Evolutionary conservation across 2,113 vertebrate genomes (phyloP), one percentile per base, ranked within the genome.

Genomic region (Casuarius casuarius): DNA sequence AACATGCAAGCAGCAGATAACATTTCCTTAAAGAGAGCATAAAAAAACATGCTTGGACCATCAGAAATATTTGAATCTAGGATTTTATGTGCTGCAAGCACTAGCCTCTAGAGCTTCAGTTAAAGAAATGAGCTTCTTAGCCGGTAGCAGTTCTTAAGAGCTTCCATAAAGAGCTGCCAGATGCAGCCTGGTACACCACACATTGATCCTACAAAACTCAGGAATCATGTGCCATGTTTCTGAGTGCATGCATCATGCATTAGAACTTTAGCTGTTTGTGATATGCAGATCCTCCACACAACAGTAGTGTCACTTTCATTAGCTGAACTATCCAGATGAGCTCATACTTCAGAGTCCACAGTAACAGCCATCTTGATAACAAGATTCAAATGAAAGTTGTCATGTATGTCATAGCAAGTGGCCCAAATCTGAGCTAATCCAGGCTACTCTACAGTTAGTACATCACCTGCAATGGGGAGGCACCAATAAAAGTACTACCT

Each of bases 51-150:
- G 26, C 2, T 51, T 21, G 21, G 59, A 38, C 46, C 65, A 54
- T 0, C 0, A 70, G 22, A 86, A 84, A 29, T 22, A 83, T 74
- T 8, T 49, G 18, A 91, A 74, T 2, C 12, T n/a, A 5, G 17
- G 16, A 25, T 35, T 86, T 83, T 58, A 83, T 65, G 42, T 25
- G 14, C 13, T 70, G 38, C 68, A 12, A 79, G 5, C 51, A 31
- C 9, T 40, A 35, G 79, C 5, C 9, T 87, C 44, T 38, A 16
- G 3, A 56, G 18, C 48, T 8, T 25, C 22, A 70, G 5, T 7
- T 40, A 80, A 76, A 90, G 5, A 88, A 90, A 80, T 13, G 0
- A 10, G 12, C 6, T 65, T 46, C 54, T 63, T n/a, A 17, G 5
- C 33, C 48, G 3, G 8, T 33, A 38, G 44, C 10, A 68, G 14